Evolutionary conservation across 2,113 vertebrate species (phyloP), one percentile per base, ranked within the genome.

Genomic region (Nannobrachium achirus): DNA sequence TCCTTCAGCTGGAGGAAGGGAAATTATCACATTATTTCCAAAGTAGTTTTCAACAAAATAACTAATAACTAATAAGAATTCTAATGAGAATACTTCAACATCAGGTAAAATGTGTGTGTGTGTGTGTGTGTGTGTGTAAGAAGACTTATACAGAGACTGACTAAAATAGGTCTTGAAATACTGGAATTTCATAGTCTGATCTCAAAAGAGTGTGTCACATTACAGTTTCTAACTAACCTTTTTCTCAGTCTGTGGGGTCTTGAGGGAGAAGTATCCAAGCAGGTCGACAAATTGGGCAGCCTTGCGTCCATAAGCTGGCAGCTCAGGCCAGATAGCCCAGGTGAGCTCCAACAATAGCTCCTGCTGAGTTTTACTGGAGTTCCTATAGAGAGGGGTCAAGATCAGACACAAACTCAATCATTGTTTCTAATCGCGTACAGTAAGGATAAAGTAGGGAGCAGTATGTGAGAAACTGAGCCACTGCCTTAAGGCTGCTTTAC

Each of bases 261-360:
- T 99, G 62, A 99, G 92, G 40, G 98, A 99, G 89, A 99, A 99
- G 82, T 99, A 99, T 15, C 98, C 98, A 11, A 99, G 93, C 4
- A 99, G 92, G 75, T 99, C 98, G 2, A 99, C 98, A 86, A 99
- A 99, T 88, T 99, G 98, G 45, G 98, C 96, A 57, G 97, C 98
- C 85, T 99, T 99, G 53, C 97, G 96, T 9, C 98, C 98, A 0
- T 99, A 99, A 8, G 97, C 96, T 19, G 98, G 97, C 6, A 99
- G 95, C 19, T 99, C 97, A 7, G 97, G 97, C 98, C 98, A 99
- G 82, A 99, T 96, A 10, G 98, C 97, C 98, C 98, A 99, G 84
- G 97, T 98, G 68, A 99, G 93, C 75, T 99, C 98, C 46, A 99
- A 87, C 40, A 99, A 91, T 13, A 98, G 87, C 63, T 99, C 96